phyloP scores from a whole-genome alignment of 2,888 invertebrate genomes.

The Encarsia formosa region DNA sequence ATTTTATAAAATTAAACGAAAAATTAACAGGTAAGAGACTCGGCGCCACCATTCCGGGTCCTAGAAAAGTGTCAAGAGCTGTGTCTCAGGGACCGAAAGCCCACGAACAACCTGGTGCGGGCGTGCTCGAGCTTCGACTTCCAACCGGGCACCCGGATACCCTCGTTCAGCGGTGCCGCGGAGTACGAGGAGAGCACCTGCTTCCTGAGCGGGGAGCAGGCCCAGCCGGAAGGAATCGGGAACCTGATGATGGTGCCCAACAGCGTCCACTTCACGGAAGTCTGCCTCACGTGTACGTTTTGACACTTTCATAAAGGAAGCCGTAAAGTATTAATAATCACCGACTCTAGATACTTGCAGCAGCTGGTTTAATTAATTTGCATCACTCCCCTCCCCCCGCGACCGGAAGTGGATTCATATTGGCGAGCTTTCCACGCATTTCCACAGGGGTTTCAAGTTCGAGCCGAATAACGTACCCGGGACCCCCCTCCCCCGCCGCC shows the following conservation, averaged over 20 bases:
- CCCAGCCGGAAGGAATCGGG: conserved; percentile 83
- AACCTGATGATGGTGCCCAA: conserved; percentile 85
- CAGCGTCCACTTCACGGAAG: conserved; percentile 85
- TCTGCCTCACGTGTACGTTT: conserved; percentile 80
- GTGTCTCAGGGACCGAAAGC: conserved; percentile 74
- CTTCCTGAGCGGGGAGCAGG: conserved; percentile 79
- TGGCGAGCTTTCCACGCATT: no score
- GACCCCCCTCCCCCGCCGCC: no score
- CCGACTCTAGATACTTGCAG: no score
- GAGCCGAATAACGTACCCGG: no score
- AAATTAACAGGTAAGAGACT: conserved; percentile 72
- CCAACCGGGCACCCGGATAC: conserved; percentile 81
- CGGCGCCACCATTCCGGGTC: conserved; percentile 80
- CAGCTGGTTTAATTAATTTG: no score
- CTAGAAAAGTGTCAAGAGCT: conserved; percentile 85
- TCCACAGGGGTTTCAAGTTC: no score
- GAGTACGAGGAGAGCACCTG: conserved; percentile 88
- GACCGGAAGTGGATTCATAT: no score
- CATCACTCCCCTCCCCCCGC: no score
- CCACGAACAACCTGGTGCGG: conserved; percentile 75
- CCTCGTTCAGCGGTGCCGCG: conserved; percentile 72
- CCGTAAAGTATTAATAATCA: no score
- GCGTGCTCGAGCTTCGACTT: conserved; percentile 88
- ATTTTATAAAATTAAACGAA: no score
- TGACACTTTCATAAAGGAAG: not conserved